These are phyloP conservation scores for Saturnia pavonia DNA, from an alignment of 2,888 invertebrate species.

Conservation along the genomic window DNA sequence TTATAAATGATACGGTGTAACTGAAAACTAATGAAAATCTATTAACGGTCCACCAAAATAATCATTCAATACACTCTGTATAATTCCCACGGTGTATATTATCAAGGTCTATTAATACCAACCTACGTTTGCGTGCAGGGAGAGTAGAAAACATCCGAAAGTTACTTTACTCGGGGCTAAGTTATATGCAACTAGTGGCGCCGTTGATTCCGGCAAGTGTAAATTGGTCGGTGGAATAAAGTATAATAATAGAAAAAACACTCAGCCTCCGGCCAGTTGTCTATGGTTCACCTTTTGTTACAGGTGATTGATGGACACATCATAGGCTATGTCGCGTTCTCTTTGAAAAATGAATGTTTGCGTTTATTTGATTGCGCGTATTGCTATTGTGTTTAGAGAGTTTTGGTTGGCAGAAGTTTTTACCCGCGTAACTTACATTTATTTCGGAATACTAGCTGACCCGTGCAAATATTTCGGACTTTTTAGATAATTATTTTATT, in stretches of 20 bases:
- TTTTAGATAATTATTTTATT: too few species aligned
- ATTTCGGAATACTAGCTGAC: too few species aligned
- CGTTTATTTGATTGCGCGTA: constrained; percentile 60
- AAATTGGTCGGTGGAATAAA: constrained; percentile 41
- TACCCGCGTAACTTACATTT: background rate
- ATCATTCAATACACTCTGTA: constrained; percentile 65
- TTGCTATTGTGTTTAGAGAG: constrained; percentile 21
- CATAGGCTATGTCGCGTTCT: constrained; percentile 70
- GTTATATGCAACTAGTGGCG: constrained; percentile 21
- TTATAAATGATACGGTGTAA: constrained; percentile 28
- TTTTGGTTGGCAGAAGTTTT: constrained; percentile 47
- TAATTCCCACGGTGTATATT: constrained; percentile 63
- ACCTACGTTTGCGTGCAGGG: constrained; percentile 37
- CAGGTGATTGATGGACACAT: constrained; percentile 68
- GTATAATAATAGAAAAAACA: constrained; percentile 57
- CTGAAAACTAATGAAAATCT: constrained; percentile 59
- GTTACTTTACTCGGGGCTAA: background rate
- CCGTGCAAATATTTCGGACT: too few species aligned
- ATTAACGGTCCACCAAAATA: constrained; percentile 58
- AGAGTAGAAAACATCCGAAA: constrained; percentile 18
- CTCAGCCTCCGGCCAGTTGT: constrained; percentile 63
- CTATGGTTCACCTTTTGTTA: constrained; percentile 68
- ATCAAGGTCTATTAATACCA: constrained; percentile 51
- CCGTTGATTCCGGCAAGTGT: constrained; percentile 34
- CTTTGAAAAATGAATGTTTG: constrained; percentile 74